Base-by-base conservation (phyloP, 2,888 invertebrate genomes). In the Hymenopus coronatus region DNA sequence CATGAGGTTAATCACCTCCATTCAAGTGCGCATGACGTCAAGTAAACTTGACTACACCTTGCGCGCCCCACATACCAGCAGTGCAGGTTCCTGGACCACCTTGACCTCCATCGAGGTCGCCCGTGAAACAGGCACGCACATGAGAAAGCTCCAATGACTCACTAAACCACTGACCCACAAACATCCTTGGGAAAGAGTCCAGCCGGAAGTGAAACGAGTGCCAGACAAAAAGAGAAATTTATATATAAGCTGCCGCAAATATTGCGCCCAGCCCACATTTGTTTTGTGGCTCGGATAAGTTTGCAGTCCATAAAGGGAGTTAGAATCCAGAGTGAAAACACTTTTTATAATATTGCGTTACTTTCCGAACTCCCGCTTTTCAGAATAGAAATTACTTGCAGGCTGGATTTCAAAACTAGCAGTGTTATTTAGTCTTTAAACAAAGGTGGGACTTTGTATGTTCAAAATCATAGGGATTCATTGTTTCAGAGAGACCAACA, bases 161-260 rank as follows among this genome's bases (percentile, higher is more conserved):
- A 86, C 86, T 86, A 81, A 86, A 70, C 86, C 40, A 81, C 40
- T 86, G 86, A 86, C 86, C 86, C 54, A 54, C 20, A 86, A 86
- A 86, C 54, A 70, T 70, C 54, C 54, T 70, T 70, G 54, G 25
- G 54, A 70, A 70, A 25, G 54, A 25, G 54, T 20, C 20, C 54
- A 70, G 54, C 54, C 54, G 54, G 54, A 70, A 70, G 54, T 70
- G 54, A 70, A 70, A 70, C 54, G 54, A 3, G 3, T 20, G 1
- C 20, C 25, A 70, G 54, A 70, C 54, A 70, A 70, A 70, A 70
- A 70, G 54, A 70, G 54, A 70, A 70, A 15, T 70, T 70, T 70
- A 70, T 70, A 70, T 70, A 70, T 70, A 70, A 70, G 54, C 25
- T 70, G 20, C 54, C 54, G 54, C 54, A 70, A 70, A 70, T 70